These are phyloP conservation scores for Agapornis roseicollis DNA, from an alignment of 2,113 vertebrate genomes.

Conservation along the genomic window DNA sequence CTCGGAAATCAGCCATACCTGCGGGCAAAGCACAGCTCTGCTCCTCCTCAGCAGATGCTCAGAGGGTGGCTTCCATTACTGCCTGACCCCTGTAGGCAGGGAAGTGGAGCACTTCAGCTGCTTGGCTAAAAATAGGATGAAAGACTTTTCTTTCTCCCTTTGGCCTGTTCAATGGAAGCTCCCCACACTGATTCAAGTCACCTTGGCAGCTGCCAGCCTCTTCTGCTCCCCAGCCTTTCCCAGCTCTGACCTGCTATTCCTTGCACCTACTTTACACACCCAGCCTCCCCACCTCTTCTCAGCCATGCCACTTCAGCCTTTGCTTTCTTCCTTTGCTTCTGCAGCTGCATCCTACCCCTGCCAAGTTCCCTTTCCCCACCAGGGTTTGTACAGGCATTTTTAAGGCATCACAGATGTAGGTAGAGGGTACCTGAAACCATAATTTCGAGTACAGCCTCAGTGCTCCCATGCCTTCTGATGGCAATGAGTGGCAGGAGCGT, in stretches of 20 bases:
- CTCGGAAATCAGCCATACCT: neutral
- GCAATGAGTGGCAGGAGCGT: neutral
- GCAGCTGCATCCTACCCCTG: neutral
- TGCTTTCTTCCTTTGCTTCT: neutral
- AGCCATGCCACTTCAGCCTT: neutral
- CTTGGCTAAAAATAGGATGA: conserved; percentile 28
- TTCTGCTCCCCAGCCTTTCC: neutral
- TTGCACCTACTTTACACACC: neutral
- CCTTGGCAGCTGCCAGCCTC: neutral
- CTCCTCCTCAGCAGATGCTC: neutral
- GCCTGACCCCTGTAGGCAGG: neutral
- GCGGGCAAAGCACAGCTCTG: neutral
- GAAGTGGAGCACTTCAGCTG: neutral
- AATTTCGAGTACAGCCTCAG: neutral
- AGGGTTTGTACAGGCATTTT: neutral
- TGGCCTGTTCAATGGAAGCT: neutral
- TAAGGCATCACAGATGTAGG: neutral
- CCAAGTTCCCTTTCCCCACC: neutral
- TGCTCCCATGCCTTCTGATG: neutral
- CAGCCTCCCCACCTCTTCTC: neutral
- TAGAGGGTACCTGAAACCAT: accelerated
- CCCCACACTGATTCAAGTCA: neutral
- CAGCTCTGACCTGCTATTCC: neutral
- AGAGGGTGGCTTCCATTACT: conserved; percentile 13
- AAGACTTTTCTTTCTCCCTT: neutral